These are phyloP conservation scores for Tapera naevia DNA, from an alignment of 2,797 vertebrate species.

Conservation along the genomic window DNA sequence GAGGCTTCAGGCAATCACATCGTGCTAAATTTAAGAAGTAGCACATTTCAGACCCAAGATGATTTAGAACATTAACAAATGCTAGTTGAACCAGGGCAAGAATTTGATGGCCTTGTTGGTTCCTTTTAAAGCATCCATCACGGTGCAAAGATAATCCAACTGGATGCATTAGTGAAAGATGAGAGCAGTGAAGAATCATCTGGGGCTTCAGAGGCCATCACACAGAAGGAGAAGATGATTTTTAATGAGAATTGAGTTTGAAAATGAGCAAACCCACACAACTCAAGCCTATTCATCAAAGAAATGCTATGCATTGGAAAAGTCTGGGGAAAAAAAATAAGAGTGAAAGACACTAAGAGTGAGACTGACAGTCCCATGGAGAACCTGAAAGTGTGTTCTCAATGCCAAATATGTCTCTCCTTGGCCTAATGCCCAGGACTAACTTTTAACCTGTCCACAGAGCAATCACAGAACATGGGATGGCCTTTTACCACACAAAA, in stretches of 20 bases:
- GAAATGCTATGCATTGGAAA: fast-evolving
- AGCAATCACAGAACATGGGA: background rate
- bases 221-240: background rate
- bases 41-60: conserved; percentile 36
- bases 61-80: conserved; percentile 56
- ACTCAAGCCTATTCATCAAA: background rate
- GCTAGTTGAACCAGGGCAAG: conserved; percentile 23
- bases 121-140: conserved; percentile 39
- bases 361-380: background rate
- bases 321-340: background rate
- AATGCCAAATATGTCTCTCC: background rate
- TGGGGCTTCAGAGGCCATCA: conserved; percentile 13
- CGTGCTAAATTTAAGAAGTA: conserved; percentile 53
- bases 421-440: background rate
- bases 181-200: conserved; percentile 27
- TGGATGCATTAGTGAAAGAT: background rate
- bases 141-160: background rate
- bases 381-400: background rate
- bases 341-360: background rate
- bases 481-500: background rate
- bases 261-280: conserved; percentile 14
- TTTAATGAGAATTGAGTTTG: background rate
- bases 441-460: background rate
- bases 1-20: conserved; percentile 61
- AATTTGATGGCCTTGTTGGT: conserved; percentile 43